A percentile compares a stretch with the other conserved stretches of the same genome.
Conservation (phyloP, 2,888 invertebrate species). For the Ectropis crepuscularia region DNA sequence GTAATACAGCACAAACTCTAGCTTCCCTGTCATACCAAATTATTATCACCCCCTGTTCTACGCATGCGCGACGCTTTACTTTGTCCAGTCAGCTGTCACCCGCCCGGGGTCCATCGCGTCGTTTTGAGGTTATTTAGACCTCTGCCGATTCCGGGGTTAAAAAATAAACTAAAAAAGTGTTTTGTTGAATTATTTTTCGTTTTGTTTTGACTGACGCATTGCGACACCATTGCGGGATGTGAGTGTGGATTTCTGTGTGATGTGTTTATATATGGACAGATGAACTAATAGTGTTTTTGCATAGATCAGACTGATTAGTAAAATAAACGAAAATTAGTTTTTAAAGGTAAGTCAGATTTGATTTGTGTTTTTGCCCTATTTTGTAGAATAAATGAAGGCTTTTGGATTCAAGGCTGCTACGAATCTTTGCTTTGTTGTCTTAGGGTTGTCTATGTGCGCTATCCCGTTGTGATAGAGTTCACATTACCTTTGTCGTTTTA, state of each 20-base stretch:
- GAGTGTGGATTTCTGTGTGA: neutral
- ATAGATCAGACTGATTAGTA: too few species aligned
- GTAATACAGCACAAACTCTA: slow-evolving; percentile 3
- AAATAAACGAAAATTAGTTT: too few species aligned
- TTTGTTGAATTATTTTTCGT: slow-evolving; percentile 17
- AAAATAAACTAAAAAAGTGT: slow-evolving; percentile 16
- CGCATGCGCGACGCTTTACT: slow-evolving; percentile 58
- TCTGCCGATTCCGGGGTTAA: slow-evolving; percentile 28
- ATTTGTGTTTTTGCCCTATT: too few species aligned
- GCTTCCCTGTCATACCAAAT: slow-evolving; percentile 17
- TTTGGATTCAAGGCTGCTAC: slow-evolving; percentile 1
- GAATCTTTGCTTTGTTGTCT: slow-evolving; percentile 20
- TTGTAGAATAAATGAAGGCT: too few species aligned
- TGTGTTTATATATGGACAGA: slow-evolving; percentile 2
- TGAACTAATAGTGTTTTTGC: neutral
- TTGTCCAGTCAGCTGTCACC: slow-evolving; percentile 69
- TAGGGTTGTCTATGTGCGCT: slow-evolving; percentile 3
- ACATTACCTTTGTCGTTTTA: slow-evolving; percentile 1
- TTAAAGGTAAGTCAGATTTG: too few species aligned
- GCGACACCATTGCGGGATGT: slow-evolving; percentile 5
- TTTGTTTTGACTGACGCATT: slow-evolving; percentile 18
- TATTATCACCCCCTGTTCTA: slow-evolving; percentile 43
- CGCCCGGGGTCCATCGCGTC: slow-evolving; percentile 24
- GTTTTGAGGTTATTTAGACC: slow-evolving; percentile 29
- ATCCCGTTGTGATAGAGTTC: slow-evolving; percentile 14